A percentile compares a stretch with the other conserved stretches of the same genome.
Conservation (phyloP, 1,140 invertebrate genomes). For the Cepaea nemoralis region DNA sequence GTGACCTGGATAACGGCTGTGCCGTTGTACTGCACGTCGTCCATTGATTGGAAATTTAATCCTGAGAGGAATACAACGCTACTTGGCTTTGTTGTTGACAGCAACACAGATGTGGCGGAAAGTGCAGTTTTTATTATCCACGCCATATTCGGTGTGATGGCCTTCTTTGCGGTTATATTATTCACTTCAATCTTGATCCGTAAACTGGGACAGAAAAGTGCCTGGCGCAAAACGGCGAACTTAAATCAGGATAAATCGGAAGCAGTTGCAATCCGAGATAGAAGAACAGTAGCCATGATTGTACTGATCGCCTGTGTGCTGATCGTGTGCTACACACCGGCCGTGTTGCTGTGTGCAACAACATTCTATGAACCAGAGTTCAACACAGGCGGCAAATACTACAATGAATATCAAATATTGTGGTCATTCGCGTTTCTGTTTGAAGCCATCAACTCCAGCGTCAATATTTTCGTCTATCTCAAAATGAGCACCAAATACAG, state of each 20-base stretch:
- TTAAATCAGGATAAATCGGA: background rate
- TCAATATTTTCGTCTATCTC: constrained; percentile 7
- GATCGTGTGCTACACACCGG: background rate
- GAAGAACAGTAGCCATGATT: background rate
- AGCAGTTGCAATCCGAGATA: background rate
- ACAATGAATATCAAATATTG: background rate
- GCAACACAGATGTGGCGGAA: background rate
- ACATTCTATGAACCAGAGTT: background rate
- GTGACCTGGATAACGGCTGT: background rate
- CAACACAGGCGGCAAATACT: background rate
- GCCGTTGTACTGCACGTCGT: background rate
- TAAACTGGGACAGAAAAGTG: background rate
- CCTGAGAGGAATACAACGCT: background rate
- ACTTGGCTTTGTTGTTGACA: background rate
- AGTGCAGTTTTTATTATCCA: background rate
- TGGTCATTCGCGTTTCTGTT: constrained; percentile 4
- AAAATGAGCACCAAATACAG: background rate
- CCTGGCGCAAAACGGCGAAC: background rate
- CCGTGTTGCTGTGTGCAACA: background rate
- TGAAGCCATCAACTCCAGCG: too few relatives aligned
- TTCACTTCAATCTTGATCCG: background rate
- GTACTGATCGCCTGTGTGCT: background rate
- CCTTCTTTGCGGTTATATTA: background rate
- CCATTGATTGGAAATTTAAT: constrained; percentile 1
- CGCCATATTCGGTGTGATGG: background rate